Base-by-base conservation (phyloP, 2,113 vertebrate genomes). In the Bufo bufo region DNA sequence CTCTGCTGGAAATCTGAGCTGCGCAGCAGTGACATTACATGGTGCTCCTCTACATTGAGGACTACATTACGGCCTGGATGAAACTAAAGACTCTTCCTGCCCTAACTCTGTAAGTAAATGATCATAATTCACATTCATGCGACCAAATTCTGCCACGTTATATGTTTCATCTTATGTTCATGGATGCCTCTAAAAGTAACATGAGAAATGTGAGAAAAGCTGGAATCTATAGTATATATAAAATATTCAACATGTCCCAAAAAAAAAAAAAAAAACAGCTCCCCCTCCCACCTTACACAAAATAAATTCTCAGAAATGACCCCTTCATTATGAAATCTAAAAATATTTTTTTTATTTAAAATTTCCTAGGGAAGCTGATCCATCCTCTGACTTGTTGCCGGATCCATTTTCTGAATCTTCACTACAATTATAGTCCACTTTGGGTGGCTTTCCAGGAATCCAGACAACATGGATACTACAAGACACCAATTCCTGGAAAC, bases 381-480 rank as follows among this genome's bases (percentile, higher is more conserved):
- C 92, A 19, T 92, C 90, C 0, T 91, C 87, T 0, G 14, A 17
- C 0, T 2, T 71, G 45, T 82, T 89, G 0, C 8, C 82, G 61
- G 86, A 59, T 23, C 72, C 90, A 19, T 71, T 89, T 8, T 81
- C 3, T 4, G 72, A 54, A 7, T 65, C 66, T 10, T 84, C 56
- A 1, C 85, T 56, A 33, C 95, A 96, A 12, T 86, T 90, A 47
- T 95, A 92, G 58, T 94, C 94, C 77, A 94, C 93, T 33, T 79
- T 93, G 47, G 91, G 86, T 0, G 92, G 84, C 47, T 72, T 92
- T 2, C 80, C 63, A 0, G 94, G 93, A 6, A 85, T 90, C 96
- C 96, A 96, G 19, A 79, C 72, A 89, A 95, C 65, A 79, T 91
- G 93, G 87, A 95, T 88, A 14, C 77, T 92, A 3, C 96, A 96